These are phyloP conservation scores for Choloepus didactylus DNA, from an alignment of 2,797 vertebrate genomes.

Conservation along the genomic window DNA sequence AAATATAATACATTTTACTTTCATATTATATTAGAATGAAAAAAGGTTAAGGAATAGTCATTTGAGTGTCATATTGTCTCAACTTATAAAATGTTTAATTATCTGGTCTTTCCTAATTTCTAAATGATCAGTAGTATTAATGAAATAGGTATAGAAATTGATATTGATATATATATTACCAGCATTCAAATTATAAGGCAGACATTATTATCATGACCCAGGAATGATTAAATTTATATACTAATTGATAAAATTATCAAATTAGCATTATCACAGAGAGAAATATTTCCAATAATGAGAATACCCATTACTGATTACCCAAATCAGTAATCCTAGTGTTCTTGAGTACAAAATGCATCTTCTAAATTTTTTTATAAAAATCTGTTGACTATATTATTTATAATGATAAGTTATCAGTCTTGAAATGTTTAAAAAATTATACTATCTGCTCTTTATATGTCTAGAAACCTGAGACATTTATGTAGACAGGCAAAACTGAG, in stretches of 20 bases:
- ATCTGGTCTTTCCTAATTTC: slow-evolving; percentile 4
- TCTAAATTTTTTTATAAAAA: not conserved
- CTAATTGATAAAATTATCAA: not conserved
- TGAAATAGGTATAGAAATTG: not conserved
- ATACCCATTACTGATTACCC: not conserved
- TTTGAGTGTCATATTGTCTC: not conserved
- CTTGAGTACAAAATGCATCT: not conserved
- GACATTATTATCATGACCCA: not conserved
- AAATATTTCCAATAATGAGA: slow-evolving; percentile 6
- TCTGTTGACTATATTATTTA: not conserved
- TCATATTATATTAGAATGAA: not conserved
- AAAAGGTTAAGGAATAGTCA: not conserved
- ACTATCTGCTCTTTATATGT: not conserved
- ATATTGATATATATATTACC: not conserved
- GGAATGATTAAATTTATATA: not conserved
- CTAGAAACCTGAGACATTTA: not conserved
- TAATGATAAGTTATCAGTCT: not conserved
- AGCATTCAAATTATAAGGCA: not conserved
- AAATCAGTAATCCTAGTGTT: rapidly evolving
- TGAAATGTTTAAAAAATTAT: not conserved
- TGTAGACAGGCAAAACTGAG: not conserved
- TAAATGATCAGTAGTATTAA: not conserved
- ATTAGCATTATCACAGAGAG: not conserved
- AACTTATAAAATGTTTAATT: slow-evolving; percentile 1
- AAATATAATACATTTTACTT: too few species aligned